phyloP scores from a whole-genome alignment of 92 coral and sea anemone species.

The Epizoanthus ramosus region DNA sequence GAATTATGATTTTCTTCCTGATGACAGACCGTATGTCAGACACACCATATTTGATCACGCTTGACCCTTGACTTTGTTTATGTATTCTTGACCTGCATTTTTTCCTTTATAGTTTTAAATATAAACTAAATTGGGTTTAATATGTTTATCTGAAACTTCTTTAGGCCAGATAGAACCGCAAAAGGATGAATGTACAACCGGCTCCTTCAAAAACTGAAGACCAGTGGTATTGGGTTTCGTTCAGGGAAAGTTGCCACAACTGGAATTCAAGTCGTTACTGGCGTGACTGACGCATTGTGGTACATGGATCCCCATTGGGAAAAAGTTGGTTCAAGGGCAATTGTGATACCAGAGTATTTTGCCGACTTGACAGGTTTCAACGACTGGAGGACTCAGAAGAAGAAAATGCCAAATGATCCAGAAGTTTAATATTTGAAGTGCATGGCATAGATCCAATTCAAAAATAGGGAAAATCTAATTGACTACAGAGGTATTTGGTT shows the following conservation, averaged over 20 bases:
- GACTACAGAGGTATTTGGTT: too few species aligned
- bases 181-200: not conserved
- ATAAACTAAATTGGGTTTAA: not conserved
- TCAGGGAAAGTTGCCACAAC: not conserved
- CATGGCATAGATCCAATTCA: too few species aligned
- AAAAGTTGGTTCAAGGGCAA: not conserved
- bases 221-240: not conserved
- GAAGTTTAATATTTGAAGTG: too few species aligned
- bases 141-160: not conserved
- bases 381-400: too few species aligned
- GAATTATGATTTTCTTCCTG: not conserved
- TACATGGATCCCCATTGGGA: not conserved
- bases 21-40: not conserved
- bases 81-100: constrained; percentile 8
- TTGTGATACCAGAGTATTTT: not conserved
- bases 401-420: too few species aligned
- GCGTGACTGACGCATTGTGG: not conserved
- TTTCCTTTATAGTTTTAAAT: not conserved
- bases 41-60: not conserved
- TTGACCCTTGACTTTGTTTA: not conserved
- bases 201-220: not conserved
- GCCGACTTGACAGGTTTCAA: not conserved
- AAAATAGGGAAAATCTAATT: too few species aligned
- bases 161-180: not conserved
- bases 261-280: too few species aligned